Evolutionary conservation across 2,888 invertebrate genomes (phyloP), one percentile per base, ranked within the genome.

Genomic region (Ormia ochracea): DNA sequence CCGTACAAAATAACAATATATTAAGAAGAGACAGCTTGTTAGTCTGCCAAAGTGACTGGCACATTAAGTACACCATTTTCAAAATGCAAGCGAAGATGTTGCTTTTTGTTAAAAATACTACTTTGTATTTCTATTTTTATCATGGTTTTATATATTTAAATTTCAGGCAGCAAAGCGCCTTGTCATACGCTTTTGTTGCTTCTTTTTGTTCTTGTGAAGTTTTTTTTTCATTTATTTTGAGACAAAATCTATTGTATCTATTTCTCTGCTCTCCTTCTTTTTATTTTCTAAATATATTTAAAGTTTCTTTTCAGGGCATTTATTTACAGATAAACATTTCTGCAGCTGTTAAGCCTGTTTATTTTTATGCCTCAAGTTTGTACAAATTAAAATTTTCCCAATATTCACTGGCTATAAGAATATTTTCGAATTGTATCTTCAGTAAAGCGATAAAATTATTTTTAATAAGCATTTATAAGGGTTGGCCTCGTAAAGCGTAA

Each of bases 381-480:
- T 14, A 23, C 33, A 31, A 23, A 36, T 48, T 41, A 2, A 52
- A 28, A 14, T 28, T 23, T 75, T 23, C 26, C 14, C 2, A 48
- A 28, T 56, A 26, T 28, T 43, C 63, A n/a, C 43, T n/a, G 28
- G 9, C 21, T 56, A 36, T 45, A 43, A 59, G 10, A 54, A 59
- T 66, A 66, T 66, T 56, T 48, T 45, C 38, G 31, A 69, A 76
- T 48, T 48, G 23, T n/a, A 14, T 59, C 26, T 41, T 65, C 73
- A 73, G 66, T 68, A 72, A 68, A 54, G 72, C 61, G 45, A 61
- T 68, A 72, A 73, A 78, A 66, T 73, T 73, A 61, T 73, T 73
- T 61, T 68, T 68, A 78, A 78, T 78, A 68, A 73, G 66, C 3
- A 17, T 26, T 9, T 63, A n/a, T 28, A n/a, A 41, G 21, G 19